Base-by-base conservation (phyloP, 2,797 vertebrate genomes). In the Melanotaenia pygmaea region DNA sequence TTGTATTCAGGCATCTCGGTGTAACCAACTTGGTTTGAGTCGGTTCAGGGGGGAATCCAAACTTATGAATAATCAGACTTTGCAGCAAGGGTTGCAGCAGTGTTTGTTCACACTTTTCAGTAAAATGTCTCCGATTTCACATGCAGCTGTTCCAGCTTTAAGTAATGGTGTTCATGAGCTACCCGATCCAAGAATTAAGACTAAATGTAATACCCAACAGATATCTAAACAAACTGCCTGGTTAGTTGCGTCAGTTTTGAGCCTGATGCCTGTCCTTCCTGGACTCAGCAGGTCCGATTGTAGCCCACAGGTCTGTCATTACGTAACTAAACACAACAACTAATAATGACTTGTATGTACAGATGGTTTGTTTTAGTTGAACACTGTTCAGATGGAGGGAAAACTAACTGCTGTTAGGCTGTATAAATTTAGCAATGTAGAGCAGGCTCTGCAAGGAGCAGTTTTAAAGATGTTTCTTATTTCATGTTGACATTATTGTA, bases 401-500 rank as follows among this genome's bases (percentile, higher is more conserved):
- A 85, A 78, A 79, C 34, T 79, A 91, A 90, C 70, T 14, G 64
- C 79, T 79, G 61, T 87, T 91, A 89, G 87, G 82, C 50, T 93
- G 85, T 92, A 90, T 73, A 91, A 83, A 89, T 89, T 84, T 74
- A 76, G 76, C 76, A 28, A 79, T 92, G 90, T 94, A 94, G 92
- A 93, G 91, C 92, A 93, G 92, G 92, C 93, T 95, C 92, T 91
- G 89, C 91, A 89, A 84, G 78, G 90, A 92, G 90, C 92, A 80
- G 57, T 84, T 92, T 86, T 81, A 84, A 84, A 73, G 75, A 86
- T 79, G 74, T 88, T 89, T 90, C 85, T 89, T 86, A 83, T 94
- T 89, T 86, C 82, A 89, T 94, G 93, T 95, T 92, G 88, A 96
- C 95, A 94, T 94, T 87, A 77, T 80, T 93, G 90, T 95, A 94